Conservation (phyloP, 2,797 vertebrate species). For the Peromyscus nudipes region DNA sequence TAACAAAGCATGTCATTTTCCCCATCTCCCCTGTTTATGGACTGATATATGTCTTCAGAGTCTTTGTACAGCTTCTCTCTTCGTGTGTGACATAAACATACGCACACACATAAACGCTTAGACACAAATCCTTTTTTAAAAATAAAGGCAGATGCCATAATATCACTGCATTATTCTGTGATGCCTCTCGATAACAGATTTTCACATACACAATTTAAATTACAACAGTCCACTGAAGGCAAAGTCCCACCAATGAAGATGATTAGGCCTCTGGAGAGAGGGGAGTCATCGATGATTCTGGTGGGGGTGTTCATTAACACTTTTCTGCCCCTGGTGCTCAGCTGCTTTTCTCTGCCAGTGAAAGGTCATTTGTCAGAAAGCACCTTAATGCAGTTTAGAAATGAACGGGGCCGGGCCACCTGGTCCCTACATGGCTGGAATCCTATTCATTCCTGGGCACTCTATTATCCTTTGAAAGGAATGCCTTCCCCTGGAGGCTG, state of each 20-base stretch:
- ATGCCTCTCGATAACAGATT: conserved; percentile 29
- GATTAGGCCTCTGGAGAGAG: neutral
- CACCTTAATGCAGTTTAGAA: conserved; percentile 70
- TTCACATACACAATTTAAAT: conserved; percentile 59
- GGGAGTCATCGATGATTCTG: neutral
- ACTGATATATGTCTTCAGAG: neutral
- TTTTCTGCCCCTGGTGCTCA: conserved; percentile 47
- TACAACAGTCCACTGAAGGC: neutral
- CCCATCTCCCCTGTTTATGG: neutral
- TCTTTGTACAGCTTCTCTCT: neutral
- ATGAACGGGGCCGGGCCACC: conserved; percentile 60
- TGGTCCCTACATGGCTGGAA: conserved; percentile 60
- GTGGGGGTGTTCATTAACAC: conserved; percentile 63
- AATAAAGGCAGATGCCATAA: conserved; percentile 16
- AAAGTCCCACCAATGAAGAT: conserved; percentile 16
- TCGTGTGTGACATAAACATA: neutral
- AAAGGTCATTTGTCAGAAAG: conserved; percentile 73
- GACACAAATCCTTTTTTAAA: neutral
- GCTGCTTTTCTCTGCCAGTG: neutral
- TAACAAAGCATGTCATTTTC: neutral
- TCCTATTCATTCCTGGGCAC: conserved; percentile 32
- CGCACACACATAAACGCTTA: neutral
- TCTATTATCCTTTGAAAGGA: conserved; percentile 30
- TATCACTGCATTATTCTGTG: conserved; percentile 47
- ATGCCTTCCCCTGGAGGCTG: neutral